Conservation (phyloP, 1,140 invertebrate genomes). For the Macrobrachium rosenbergii region DNA sequence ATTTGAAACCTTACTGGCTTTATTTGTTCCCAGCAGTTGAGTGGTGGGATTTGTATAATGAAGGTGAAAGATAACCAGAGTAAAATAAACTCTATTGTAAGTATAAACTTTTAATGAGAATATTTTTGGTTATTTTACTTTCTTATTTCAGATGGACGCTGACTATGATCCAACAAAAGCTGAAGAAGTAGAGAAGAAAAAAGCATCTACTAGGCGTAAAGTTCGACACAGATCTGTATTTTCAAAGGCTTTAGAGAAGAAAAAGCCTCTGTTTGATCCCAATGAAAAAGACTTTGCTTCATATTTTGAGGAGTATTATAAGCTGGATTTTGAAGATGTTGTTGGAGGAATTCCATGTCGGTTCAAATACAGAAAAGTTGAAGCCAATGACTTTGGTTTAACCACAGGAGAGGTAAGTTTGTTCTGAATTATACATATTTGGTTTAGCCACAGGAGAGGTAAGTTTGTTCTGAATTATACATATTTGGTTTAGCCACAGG, state of each 20-base stretch:
- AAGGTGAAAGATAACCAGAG: no score
- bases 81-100: no score
- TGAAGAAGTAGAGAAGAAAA: slow-evolving; percentile 70
- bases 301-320: slow-evolving; percentile 95
- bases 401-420: slow-evolving; percentile 81
- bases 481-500: slow-evolving; percentile 82
- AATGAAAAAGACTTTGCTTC: slow-evolving; percentile 83
- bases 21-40: no score
- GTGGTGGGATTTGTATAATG: no score
- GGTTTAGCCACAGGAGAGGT: no score
- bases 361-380: slow-evolving; percentile 92
- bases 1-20: no score
- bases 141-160: slow-evolving; percentile 83
- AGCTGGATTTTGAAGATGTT: slow-evolving; percentile 94
- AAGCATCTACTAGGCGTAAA: slow-evolving; percentile 72
- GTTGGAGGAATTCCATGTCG: slow-evolving; percentile 87
- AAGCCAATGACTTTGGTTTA: slow-evolving; percentile 90
- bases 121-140: slow-evolving; percentile 39
- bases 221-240: slow-evolving; percentile 77
- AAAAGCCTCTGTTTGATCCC: slow-evolving; percentile 88
- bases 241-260: slow-evolving; percentile 77
- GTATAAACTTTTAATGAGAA: neutral
- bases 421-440: no score
- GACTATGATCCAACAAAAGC: slow-evolving; percentile 78
- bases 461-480: slow-evolving; percentile 5